phyloP scores from a whole-genome alignment of 2,888 invertebrate genomes.

The Platerodrilus igneus region DNA sequence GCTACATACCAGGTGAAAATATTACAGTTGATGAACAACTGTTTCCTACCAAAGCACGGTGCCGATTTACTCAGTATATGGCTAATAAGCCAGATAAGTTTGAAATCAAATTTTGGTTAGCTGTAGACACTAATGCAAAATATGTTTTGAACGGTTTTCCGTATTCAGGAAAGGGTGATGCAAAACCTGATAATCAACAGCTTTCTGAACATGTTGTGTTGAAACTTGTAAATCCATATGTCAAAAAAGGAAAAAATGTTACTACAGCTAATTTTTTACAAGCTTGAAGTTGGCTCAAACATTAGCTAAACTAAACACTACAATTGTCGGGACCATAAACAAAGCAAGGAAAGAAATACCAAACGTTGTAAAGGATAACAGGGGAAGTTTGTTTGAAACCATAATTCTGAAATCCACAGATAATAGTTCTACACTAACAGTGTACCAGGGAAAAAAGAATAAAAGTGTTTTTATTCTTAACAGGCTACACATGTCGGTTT shows the following conservation, averaged over 20 bases:
- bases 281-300: too few relatives aligned
- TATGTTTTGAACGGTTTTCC: not conserved
- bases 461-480: constrained; percentile 2
- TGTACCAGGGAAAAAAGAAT: not conserved
- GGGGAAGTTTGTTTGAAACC: not conserved
- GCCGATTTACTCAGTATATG: constrained; percentile 24
- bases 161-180: not conserved
- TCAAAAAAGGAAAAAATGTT: not conserved
- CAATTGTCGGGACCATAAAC: constrained; percentile 23
- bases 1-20: constrained; percentile 19
- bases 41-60: constrained; percentile 21
- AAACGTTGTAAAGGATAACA: not conserved
- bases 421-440: too few relatives aligned
- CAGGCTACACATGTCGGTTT: too few relatives aligned
- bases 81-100: constrained; percentile 30
- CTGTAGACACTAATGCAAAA: constrained; percentile 4
- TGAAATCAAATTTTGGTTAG: constrained; percentile 7
- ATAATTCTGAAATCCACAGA: too few relatives aligned
- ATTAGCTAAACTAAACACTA: constrained; percentile 6
- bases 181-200: not conserved
- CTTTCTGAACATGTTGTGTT: not conserved
- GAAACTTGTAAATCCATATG: not conserved
- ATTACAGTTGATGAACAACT: constrained; percentile 31
- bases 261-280: constrained; percentile 17
- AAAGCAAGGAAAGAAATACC: constrained; percentile 1